These are phyloP conservation scores for Ptychoptera contaminata DNA, from an alignment of 2,888 invertebrate genomes.

Conservation along the genomic window DNA sequence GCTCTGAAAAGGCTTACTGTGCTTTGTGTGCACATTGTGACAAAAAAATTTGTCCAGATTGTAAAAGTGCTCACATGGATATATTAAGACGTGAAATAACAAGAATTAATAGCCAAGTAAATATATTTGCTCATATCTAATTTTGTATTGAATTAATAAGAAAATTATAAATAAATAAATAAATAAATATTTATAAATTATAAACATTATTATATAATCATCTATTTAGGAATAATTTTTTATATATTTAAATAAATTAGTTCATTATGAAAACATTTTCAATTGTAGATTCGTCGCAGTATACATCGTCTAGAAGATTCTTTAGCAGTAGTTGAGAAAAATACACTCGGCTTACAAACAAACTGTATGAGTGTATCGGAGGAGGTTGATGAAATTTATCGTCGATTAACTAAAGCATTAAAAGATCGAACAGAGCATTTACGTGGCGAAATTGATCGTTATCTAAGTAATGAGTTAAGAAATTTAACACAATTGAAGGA, in stretches of 20 bases:
- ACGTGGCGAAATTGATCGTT: slow-evolving; percentile 81
- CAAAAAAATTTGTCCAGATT: slow-evolving; percentile 91
- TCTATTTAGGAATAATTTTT: background rate
- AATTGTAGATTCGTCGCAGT: slow-evolving; percentile 56
- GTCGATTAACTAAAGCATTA: slow-evolving; percentile 70
- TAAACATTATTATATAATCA: too few relatives aligned
- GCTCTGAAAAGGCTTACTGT: slow-evolving; percentile 83
- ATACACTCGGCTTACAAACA: slow-evolving; percentile 70
- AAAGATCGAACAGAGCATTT: slow-evolving; percentile 81
- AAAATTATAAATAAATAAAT: too few relatives aligned
- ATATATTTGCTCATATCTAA: background rate
- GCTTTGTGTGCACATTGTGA: slow-evolving; percentile 89
- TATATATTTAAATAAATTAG: slow-evolving; percentile 20
- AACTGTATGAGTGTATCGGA: slow-evolving; percentile 83
- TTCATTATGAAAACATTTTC: slow-evolving; percentile 16
- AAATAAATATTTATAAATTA: too few relatives aligned
- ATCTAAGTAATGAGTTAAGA: slow-evolving; percentile 73
- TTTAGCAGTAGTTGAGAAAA: slow-evolving; percentile 69
- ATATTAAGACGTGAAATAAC: slow-evolving; percentile 82
- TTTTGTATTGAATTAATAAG: too few relatives aligned
- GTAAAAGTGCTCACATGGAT: slow-evolving; percentile 92
- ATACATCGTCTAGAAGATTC: slow-evolving; percentile 81
- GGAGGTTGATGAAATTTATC: slow-evolving; percentile 86
- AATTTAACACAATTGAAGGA: slow-evolving; percentile 77
- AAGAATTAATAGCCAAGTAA: slow-evolving; percentile 70